Base-by-base conservation (phyloP, 2,113 vertebrate species). In the Triplophysa siluroides region DNA sequence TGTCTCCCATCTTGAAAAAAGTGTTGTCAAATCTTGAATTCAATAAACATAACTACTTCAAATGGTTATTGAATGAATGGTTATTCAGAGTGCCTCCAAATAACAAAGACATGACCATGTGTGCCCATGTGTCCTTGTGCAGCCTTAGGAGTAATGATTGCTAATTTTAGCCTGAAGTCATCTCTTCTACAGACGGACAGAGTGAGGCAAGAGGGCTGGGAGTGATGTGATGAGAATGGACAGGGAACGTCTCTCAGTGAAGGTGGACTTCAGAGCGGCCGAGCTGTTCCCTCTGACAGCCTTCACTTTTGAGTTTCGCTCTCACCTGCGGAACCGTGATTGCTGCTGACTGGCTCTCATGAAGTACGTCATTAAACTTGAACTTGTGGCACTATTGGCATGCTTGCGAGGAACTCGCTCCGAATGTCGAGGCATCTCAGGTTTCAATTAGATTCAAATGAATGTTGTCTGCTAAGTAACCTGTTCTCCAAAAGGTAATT, bases 131-230 rank as follows among this genome's bases (percentile, higher is more conserved):
- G 87, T 90, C 88, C 88, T 91, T 90, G 86, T 66, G 83, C 87
- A 85, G 87, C 87, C 87, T 85, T 78, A 79, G 79, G 81, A 88
- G 81, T 84, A 88, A 86, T 87, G 83, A 87, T 33, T 82, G 86
- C 90, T 92, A 91, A 92, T 92, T 92, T 91, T 89, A 92, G 86
- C 90, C 84, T 61, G n/a, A 82, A 89, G 88, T 86, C 81, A 84
- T 86, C 76, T 74, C 68, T 76, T 83, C 81, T 69, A 47, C 43
- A 63, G 67, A 56, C 56, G 41, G 29, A 82, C 56, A 8, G 86
- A 86, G 86, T 89, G 86, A 89, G 81, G 81, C 50, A 23, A 71
- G 29, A 19, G 43, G 43, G 77, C 60, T 43, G 18, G 76, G 64
- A 68, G 58, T 89, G 91, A 92, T 63, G 67, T 87, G 89, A 91